phyloP scores from a whole-genome alignment of 2,888 invertebrate species.

The Neria commutata region DNA sequence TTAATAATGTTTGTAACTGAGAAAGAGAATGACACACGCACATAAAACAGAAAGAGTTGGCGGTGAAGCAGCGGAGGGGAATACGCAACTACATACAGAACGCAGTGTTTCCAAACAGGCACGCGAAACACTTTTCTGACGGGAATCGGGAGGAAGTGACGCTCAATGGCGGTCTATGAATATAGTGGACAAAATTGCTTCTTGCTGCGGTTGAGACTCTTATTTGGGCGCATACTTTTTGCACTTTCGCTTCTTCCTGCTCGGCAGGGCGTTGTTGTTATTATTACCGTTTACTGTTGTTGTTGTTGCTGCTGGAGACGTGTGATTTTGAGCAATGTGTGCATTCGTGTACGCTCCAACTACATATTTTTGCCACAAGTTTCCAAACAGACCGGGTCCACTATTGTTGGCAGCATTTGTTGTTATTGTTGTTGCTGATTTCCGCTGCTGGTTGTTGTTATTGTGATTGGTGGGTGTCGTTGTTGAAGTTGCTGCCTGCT shows the following conservation, averaged over 20 bases:
- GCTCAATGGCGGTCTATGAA: neutral
- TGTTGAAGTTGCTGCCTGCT: constrained; percentile 12
- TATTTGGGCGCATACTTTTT: constrained; percentile 42
- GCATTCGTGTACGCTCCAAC: neutral
- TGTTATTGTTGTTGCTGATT: constrained; percentile 28
- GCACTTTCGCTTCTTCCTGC: constrained; percentile 54
- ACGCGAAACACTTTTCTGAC: neutral
- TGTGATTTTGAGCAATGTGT: constrained; percentile 14
- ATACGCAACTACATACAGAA: neutral
- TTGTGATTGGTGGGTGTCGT: constrained; percentile 32
- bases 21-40: neutral
- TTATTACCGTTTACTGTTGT: constrained; percentile 6
- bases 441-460: constrained; percentile 37
- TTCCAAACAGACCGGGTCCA: constrained; percentile 48
- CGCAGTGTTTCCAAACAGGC: neutral
- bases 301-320: constrained; percentile 16
- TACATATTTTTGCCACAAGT: constrained; percentile 12
- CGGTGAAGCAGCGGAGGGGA: too few relatives aligned
- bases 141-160: neutral
- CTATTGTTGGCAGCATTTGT: constrained; percentile 25
- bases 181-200: neutral
- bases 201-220: neutral
- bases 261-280: constrained; percentile 24
- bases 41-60: neutral
- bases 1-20: neutral